Evolutionary conservation across 2,113 vertebrate species (phyloP), one percentile per base, ranked within the genome.

Genomic region (Muntiacus reevesi): DNA sequence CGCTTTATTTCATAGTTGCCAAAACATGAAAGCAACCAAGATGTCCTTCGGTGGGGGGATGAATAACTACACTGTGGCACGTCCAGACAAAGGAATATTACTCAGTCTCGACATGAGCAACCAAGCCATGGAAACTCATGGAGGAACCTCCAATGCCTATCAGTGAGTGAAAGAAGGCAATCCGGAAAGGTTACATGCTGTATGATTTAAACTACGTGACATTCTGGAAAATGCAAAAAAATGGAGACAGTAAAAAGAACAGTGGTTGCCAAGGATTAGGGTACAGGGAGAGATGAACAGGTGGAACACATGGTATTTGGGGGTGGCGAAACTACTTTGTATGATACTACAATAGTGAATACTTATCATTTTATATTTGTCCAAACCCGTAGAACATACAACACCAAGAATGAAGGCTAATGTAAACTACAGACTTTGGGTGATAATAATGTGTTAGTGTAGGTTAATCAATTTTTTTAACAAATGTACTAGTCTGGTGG

Each of bases 161-260:
- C 67, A 74, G 50, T 86, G 84, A 60, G 17, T 89, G 28, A 92
- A 87, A 84, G 50, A 89, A 92, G 78, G 45, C n/a, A 60, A 59
- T 55, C 7, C 86, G 43, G 57, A 62, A 79, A 79, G n/a, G 64
- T 13, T 76, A 76, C 25, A 43, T 52, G 47, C 27, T 60, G 16
- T n/a, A 33, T 21, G 15, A 84, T 84, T 83, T 83, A 74, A 91
- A 74, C 21, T 95, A 78, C 28, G 67, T 19, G 57, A 89, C 21
- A 89, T 60, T 97, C 59, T 54, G 27, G n/a, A 50, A 96, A 89
- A 89, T 74, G n/a, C 15, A 82, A 89, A 91, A 91, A 45, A 62
- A 67, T n/a, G 14, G 71, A 82, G 27, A 82, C 23, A 71, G 43
- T 92, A 81, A 96, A 94, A 92, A 94, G 33, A 94, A 71, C 14